These are phyloP conservation scores for Papilio protenor DNA, from an alignment of 2,888 invertebrate genomes.

Conservation along the genomic window DNA sequence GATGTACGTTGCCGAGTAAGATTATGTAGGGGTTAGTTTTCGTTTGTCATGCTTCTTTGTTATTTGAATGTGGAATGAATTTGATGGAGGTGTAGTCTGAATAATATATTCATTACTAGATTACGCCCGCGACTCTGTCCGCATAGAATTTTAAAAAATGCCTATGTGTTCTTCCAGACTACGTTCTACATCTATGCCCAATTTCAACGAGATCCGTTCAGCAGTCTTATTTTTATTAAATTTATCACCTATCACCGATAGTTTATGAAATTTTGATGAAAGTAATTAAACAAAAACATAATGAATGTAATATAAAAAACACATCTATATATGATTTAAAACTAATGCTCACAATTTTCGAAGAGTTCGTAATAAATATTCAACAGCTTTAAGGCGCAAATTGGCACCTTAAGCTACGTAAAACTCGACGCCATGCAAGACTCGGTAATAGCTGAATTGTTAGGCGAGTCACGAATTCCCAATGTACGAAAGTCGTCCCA, in stretches of 20 bases:
- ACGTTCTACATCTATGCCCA: no score
- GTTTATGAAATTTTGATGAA: neutral
- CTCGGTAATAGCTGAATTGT: conserved; percentile 65
- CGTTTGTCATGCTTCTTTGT: conserved; percentile 51
- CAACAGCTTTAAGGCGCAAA: conserved; percentile 42
- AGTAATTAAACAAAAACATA: neutral
- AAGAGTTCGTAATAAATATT: conserved; percentile 35
- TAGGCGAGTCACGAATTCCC: conserved; percentile 71
- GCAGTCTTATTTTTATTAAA: no score
- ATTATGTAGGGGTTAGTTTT: conserved; percentile 78
- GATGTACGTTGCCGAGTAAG: conserved; percentile 58
- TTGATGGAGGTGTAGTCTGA: conserved; percentile 26
- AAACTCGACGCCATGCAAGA: conserved; percentile 36
- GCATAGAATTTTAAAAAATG: no score
- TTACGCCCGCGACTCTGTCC: no score
- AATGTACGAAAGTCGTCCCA: conserved; percentile 76
- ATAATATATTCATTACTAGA: neutral
- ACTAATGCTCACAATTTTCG: conserved; percentile 7
- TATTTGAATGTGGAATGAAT: conserved; percentile 32
- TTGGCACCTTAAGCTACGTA: conserved; percentile 42
- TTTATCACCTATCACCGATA: neutral
- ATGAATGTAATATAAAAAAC: neutral
- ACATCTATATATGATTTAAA: conserved; percentile 2
- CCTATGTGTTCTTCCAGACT: no score
- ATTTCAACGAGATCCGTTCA: neutral